Percentiles rank a stretch among this genome's conserved stretches.
These are phyloP conservation scores for Tetragonisca angustula DNA, from an alignment of 2,888 invertebrate species.

Conservation along the genomic window DNA sequence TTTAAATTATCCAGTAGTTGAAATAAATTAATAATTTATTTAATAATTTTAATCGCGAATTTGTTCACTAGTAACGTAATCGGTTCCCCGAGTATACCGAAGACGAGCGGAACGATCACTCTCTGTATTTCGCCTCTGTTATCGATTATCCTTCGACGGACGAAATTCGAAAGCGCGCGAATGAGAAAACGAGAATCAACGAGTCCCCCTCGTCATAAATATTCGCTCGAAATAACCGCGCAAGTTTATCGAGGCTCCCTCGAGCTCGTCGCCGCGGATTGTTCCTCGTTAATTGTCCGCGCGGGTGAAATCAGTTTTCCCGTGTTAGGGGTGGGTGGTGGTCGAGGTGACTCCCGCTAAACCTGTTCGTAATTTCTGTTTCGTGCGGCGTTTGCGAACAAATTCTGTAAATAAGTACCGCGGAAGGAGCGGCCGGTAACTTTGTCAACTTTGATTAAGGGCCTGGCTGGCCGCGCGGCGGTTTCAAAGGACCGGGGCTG, in stretches of 20 bases:
- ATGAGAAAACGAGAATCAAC: neutral
- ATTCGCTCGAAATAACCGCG: neutral
- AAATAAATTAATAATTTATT: too few species aligned
- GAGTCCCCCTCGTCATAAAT: neutral
- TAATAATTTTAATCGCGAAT: too few species aligned
- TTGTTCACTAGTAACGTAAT: too few species aligned
- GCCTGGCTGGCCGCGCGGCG: slow-evolving; percentile 21
- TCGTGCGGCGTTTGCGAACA: slow-evolving; percentile 44
- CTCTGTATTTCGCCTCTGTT: neutral
- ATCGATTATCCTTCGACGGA: neutral
- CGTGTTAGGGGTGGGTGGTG: neutral
- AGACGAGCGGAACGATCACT: neutral
- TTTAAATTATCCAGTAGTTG: too few species aligned
- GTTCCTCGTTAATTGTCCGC: slow-evolving; percentile 23
- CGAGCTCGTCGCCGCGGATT: neutral
- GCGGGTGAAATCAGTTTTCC: slow-evolving; percentile 12
- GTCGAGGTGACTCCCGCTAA: slow-evolving; percentile 5
- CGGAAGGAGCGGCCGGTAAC: slow-evolving; percentile 43
- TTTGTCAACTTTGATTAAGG: slow-evolving; percentile 56
- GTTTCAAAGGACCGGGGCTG: slow-evolving; percentile 45
- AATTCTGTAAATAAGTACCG: slow-evolving; percentile 26
- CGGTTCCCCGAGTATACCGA: neutral
- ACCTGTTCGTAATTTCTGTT: slow-evolving; percentile 46
- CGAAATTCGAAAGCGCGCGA: neutral
- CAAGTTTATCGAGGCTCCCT: neutral